These are phyloP conservation scores for Hippasteria phrygiana DNA, from an alignment of 53 echinoderm and acorn worm species.

Conservation along the genomic window DNA sequence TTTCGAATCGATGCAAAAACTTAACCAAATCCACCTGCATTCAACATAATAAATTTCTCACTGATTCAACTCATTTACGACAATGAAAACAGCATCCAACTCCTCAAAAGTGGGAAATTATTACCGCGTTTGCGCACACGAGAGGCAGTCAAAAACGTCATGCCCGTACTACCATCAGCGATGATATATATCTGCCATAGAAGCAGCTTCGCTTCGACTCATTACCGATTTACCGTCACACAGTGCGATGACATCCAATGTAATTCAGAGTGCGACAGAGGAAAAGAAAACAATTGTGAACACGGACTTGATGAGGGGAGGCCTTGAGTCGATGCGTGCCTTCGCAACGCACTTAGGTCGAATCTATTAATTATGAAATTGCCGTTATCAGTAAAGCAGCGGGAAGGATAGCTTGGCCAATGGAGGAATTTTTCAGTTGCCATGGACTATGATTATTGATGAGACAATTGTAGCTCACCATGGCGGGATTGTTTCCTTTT, in stretches of 20 bases:
- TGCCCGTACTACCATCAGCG: no score
- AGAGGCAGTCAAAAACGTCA: no score
- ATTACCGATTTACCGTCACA: no score
- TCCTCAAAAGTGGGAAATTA: no score
- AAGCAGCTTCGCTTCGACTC: no score
- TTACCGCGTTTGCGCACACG: no score
- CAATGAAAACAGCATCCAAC: no score
- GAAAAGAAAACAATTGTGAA: not conserved
- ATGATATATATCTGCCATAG: no score
- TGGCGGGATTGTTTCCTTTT: not conserved
- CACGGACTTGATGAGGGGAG: not conserved
- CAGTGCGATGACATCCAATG: not conserved
- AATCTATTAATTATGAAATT: conserved; percentile 37
- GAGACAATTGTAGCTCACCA: not conserved
- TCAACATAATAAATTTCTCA: no score
- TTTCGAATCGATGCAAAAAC: no score
- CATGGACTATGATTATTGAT: not conserved
- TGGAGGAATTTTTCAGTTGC: not conserved
- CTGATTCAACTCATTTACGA: no score
- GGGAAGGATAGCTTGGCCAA: not conserved
- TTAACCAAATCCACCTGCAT: no score
- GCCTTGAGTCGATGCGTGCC: not conserved
- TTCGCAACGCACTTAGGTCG: not conserved
- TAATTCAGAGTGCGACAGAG: not conserved
- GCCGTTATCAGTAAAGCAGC: not conserved